Conservation (phyloP, 2,888 invertebrate genomes). For the Leptinotarsa tumamoca region DNA sequence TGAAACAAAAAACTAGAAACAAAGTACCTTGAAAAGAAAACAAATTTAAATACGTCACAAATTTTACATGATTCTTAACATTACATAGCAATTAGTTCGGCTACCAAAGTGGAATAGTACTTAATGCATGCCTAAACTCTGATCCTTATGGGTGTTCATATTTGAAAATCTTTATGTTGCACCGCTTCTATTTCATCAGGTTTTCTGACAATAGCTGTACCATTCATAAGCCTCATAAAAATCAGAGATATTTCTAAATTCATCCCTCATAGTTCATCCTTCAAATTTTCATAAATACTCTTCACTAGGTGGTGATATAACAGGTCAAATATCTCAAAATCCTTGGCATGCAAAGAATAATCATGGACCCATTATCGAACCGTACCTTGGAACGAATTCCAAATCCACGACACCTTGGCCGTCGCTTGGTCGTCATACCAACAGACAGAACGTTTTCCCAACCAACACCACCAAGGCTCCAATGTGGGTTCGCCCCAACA, state of each 20-base stretch:
- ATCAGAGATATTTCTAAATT: not conserved
- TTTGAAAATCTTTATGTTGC: no score
- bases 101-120: no score
- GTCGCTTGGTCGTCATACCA: constrained; percentile 47
- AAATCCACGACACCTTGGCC: constrained; percentile 56
- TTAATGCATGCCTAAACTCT: no score
- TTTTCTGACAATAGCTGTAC: no score
- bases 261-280: not conserved
- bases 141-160: no score
- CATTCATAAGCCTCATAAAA: not conserved
- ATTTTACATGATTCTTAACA: no score
- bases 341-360: constrained; percentile 31
- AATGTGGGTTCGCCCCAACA: constrained; percentile 40
- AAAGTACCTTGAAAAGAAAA: no score
- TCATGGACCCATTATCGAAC: constrained; percentile 20
- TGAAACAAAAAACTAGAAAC: no score
- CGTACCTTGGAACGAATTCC: constrained; percentile 35
- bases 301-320: constrained; percentile 20
- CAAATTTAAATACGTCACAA: no score
- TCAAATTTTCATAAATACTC: not conserved
- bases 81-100: no score
- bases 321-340: constrained; percentile 23
- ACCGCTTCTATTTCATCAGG: no score
- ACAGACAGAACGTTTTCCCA: constrained; percentile 31
- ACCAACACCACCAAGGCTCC: constrained; percentile 33